Evolutionary conservation across 2,113 vertebrate genomes (phyloP).

Genomic region (Ursus arctos): DNA sequence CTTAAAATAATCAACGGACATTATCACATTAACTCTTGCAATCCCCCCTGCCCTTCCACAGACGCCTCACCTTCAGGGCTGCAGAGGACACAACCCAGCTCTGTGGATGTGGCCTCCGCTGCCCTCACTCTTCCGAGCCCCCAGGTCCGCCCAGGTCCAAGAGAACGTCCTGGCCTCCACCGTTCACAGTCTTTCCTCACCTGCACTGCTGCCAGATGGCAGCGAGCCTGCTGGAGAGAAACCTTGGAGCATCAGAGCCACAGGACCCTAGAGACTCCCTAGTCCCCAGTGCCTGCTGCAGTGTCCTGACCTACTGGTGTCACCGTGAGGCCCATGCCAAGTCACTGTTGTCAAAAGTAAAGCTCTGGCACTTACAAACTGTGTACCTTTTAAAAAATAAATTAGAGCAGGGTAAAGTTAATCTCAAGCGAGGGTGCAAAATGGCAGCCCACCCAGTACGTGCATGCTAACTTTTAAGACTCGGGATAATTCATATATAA

Average conservation of each 20-base stretch:
- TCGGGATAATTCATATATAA: neutral
- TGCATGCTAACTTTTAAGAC: neutral
- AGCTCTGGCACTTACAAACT: neutral
- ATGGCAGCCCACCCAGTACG: neutral
- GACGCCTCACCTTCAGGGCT: slow-evolving; percentile 45
- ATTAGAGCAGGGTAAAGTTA: neutral
- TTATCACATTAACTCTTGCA: slow-evolving; percentile 82
- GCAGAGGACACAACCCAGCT: slow-evolving; percentile 33
- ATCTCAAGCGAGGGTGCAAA: neutral
- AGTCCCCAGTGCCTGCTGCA: neutral
- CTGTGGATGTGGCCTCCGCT: neutral
- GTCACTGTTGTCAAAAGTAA: neutral
- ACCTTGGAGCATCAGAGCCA: neutral
- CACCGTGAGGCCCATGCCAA: neutral
- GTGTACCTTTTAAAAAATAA: neutral
- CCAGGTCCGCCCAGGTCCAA: neutral
- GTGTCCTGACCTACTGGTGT: neutral
- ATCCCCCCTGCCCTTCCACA: neutral
- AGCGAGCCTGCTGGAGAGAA: neutral
- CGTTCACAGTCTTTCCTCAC: neutral
- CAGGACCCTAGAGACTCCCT: neutral
- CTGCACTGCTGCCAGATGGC: neutral
- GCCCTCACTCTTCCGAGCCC: neutral
- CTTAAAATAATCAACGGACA: slow-evolving; percentile 82
- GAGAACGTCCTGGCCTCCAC: neutral